phyloP scores from a whole-genome alignment of 2,888 invertebrate genomes.

The Ametastegia equiseti region DNA sequence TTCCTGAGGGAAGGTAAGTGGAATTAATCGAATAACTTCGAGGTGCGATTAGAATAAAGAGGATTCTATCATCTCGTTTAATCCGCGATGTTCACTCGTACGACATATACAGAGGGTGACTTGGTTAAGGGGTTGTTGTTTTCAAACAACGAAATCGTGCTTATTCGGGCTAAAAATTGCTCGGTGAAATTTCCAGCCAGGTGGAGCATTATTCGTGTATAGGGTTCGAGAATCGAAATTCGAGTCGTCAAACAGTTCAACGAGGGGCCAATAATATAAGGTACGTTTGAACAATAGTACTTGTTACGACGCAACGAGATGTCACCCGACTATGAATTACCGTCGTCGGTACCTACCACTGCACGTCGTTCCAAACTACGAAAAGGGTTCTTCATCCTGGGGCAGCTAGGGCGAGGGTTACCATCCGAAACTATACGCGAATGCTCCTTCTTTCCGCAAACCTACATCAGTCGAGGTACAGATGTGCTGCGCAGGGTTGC shows the following conservation, averaged over 20 bases:
- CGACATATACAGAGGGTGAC: neutral
- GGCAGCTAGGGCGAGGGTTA: conserved; percentile 55
- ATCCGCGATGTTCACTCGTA: neutral
- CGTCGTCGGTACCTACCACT: conserved; percentile 63
- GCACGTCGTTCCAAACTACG: conserved; percentile 13
- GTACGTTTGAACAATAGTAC: conserved; percentile 70
- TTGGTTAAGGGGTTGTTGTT: conserved; percentile 6
- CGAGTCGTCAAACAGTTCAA: conserved; percentile 51
- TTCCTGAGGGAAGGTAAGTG: too few species aligned
- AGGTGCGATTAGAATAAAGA: neutral
- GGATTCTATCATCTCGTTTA: neutral
- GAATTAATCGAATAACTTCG: neutral
- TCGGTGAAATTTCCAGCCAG: conserved; percentile 67
- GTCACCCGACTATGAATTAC: conserved; percentile 73
- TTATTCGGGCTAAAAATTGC: conserved; percentile 58
- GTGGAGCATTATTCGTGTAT: conserved; percentile 60
- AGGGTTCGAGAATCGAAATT: conserved; percentile 55
- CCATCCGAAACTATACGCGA: neutral
- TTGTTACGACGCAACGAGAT: conserved; percentile 73
- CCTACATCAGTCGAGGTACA: conserved; percentile 21
- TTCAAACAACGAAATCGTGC: conserved; percentile 29
- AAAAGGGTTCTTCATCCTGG: conserved; percentile 16
- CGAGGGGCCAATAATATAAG: conserved; percentile 65
- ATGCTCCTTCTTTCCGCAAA: neutral
- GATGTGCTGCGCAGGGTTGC: conserved; percentile 42